A percentile compares a stretch with the other conserved stretches of the same genome.
Evolutionary conservation across 2,113 vertebrate genomes (phyloP).

Genomic region (Ceuthmochares aereus): DNA sequence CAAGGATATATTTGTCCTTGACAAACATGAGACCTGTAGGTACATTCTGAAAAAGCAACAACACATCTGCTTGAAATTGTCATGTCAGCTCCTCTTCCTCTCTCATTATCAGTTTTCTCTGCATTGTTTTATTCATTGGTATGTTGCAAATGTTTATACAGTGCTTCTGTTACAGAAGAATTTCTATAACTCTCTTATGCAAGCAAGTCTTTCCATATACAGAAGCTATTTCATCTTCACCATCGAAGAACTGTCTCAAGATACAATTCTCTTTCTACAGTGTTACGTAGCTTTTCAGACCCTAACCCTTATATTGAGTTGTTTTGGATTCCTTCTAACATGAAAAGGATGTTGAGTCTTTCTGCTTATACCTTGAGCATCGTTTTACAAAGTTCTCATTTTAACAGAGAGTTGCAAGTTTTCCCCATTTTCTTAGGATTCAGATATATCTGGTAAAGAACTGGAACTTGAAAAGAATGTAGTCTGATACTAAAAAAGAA

Average conservation of each 20-base stretch:
- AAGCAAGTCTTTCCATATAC: background rate
- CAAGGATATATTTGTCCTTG: background rate
- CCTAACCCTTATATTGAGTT: background rate
- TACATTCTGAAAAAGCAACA: background rate
- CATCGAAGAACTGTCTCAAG: background rate
- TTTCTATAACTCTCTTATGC: background rate
- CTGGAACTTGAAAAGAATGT: background rate
- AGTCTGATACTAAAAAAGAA: rapidly evolving
- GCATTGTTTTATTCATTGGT: background rate
- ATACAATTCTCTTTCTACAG: background rate
- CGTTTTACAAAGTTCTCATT: background rate
- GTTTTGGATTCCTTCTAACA: background rate
- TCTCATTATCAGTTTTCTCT: background rate
- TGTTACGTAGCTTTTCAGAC: background rate
- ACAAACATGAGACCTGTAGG: background rate
- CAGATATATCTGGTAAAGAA: background rate
- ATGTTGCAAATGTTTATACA: background rate
- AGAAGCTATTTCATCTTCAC: background rate
- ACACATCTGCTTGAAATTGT: background rate
- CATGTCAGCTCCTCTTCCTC: background rate
- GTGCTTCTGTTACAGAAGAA: background rate
- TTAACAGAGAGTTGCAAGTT: background rate
- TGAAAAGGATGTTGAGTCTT: background rate
- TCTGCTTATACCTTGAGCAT: background rate
- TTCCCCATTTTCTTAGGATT: background rate